phyloP scores from a whole-genome alignment of 1,140 invertebrate genomes.

The Drosophila cardini region DNA sequence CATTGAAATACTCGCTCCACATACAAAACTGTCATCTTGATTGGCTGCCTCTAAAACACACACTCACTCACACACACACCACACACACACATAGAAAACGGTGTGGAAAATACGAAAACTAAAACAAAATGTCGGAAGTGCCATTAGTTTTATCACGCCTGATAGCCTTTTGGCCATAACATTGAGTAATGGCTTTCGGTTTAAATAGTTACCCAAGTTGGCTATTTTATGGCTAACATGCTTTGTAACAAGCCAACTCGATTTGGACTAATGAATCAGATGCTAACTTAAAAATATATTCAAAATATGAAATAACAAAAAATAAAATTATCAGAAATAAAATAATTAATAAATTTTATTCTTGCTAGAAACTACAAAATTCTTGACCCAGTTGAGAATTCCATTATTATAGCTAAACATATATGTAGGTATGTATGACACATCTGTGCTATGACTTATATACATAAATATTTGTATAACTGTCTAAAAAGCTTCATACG shows the following conservation, averaged over 20 bases:
- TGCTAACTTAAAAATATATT: too few relatives aligned
- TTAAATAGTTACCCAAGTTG: slow-evolving; percentile 20
- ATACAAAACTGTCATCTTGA: slow-evolving; percentile 68
- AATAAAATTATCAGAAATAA: too few relatives aligned
- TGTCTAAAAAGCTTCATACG: neutral
- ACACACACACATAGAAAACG: neutral
- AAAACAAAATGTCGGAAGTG: slow-evolving; percentile 54
- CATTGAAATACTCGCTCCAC: slow-evolving; percentile 72
- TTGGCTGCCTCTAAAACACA: slow-evolving; percentile 64
- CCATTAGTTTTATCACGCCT: slow-evolving; percentile 61
- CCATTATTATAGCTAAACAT: neutral
- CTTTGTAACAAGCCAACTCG: slow-evolving; percentile 5
- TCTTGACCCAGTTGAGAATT: neutral
- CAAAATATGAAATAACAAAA: too few relatives aligned
- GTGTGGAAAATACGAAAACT: slow-evolving; percentile 17
- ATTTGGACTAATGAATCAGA: slow-evolving; percentile 5
- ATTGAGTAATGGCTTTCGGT: slow-evolving; percentile 33
- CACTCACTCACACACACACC: slow-evolving; percentile 26
- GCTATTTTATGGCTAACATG: slow-evolving; percentile 3
- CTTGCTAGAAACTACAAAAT: too few relatives aligned
- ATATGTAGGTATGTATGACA: too few relatives aligned
- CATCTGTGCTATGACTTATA: neutral
- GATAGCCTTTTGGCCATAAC: slow-evolving; percentile 41
- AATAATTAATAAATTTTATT: too few relatives aligned
- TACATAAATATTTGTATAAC: slow-evolving; percentile 1